These are phyloP conservation scores for Sarcophaga caerulescens DNA, from an alignment of 2,888 invertebrate species.

Conservation along the genomic window DNA sequence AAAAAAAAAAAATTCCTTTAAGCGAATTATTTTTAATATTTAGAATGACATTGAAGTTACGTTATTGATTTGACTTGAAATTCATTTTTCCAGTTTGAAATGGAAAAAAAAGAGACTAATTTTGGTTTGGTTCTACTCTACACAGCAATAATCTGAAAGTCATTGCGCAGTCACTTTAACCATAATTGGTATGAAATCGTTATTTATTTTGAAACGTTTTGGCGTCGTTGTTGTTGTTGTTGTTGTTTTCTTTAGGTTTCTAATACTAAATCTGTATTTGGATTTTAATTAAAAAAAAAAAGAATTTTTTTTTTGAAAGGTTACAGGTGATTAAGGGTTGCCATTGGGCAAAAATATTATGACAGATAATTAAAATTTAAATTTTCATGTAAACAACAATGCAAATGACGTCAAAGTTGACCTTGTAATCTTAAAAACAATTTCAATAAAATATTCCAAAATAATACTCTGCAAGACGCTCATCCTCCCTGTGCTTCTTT, in stretches of 20 bases:
- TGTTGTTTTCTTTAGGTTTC: too few relatives aligned
- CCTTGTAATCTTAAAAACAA: too few relatives aligned
- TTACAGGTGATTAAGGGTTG: constrained; percentile 13
- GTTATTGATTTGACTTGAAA: constrained; percentile 35
- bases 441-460: too few relatives aligned
- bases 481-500: too few relatives aligned
- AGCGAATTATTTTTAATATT: constrained; percentile 51
- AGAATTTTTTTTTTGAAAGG: neutral
- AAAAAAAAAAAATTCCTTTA: neutral
- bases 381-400: neutral
- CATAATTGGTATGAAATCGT: constrained; percentile 51
- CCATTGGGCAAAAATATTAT: neutral
- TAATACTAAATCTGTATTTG: neutral
- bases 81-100: constrained; percentile 8
- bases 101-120: neutral
- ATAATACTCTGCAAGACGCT: too few relatives aligned
- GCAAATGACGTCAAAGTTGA: too few relatives aligned
- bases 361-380: neutral
- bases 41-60: constrained; percentile 59
- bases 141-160: constrained; percentile 15
- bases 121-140: neutral
- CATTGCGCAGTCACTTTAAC: constrained; percentile 33
- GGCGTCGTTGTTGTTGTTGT: too few relatives aligned
- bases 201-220: neutral
- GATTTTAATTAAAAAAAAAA: neutral